A percentile compares a stretch with the other conserved stretches of the same genome.
phyloP scores from a whole-genome alignment of 2,113 vertebrate species.

The Erythrocercus mccallii region DNA sequence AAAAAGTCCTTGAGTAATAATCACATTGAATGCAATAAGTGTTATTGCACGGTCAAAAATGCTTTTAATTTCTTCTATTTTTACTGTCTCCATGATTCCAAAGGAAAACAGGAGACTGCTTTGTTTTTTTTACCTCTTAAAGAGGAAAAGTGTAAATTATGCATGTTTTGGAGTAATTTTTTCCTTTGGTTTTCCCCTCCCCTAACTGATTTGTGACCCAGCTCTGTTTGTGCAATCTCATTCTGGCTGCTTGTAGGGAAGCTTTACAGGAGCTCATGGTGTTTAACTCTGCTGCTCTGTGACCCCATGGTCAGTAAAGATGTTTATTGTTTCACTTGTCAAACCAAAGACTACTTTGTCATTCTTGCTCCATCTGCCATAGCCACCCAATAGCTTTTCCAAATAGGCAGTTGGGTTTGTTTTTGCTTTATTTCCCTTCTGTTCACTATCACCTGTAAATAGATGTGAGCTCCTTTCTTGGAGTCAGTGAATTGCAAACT shows the following conservation, averaged over 20 bases:
- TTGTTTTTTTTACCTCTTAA: neutral
- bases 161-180: neutral
- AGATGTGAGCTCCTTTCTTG: neutral
- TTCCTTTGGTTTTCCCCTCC: neutral
- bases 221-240: neutral
- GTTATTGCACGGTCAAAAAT: neutral
- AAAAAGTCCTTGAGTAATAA: neutral
- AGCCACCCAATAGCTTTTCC: neutral
- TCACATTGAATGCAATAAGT: neutral
- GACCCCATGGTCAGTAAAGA: neutral
- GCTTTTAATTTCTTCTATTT: neutral
- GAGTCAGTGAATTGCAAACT: neutral
- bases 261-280: neutral
- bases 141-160: neutral
- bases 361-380: neutral
- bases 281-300: neutral
- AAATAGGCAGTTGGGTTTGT: neutral
- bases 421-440: fast-evolving
- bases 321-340: neutral
- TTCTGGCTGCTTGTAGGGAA: neutral
- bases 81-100: neutral
- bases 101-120: neutral
- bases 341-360: neutral
- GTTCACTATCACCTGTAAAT: neutral
- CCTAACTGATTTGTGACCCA: neutral